Evolutionary conservation across 2,113 vertebrate genomes (phyloP).

Genomic region (Athene noctua): DNA sequence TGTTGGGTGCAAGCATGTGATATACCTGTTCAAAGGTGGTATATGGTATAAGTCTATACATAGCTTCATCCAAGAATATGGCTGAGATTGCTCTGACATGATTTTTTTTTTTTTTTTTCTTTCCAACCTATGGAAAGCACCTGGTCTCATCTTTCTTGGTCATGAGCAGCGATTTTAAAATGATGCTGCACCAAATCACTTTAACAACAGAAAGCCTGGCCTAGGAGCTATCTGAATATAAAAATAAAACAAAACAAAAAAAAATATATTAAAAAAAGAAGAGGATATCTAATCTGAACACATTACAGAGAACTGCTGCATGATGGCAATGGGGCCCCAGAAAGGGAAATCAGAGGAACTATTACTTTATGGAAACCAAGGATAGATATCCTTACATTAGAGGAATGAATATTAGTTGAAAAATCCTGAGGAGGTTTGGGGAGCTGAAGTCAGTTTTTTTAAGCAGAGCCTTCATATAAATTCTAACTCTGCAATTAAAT

Average conservation of each 20-base stretch:
- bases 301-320: not conserved
- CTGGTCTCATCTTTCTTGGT: not conserved
- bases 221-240: conserved; percentile 9
- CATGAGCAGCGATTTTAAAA: not conserved
- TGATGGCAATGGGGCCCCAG: not conserved
- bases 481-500: conserved; percentile 36
- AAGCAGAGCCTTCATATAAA: conserved; percentile 2
- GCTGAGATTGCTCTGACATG: not conserved
- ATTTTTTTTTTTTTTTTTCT: not conserved
- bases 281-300: conserved; percentile 28
- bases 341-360: conserved; percentile 38
- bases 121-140: not conserved
- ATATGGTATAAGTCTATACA: not conserved
- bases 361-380: conserved; percentile 40
- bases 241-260: not conserved
- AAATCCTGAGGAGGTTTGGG: not conserved
- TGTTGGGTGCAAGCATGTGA: accelerated
- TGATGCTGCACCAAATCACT: not conserved
- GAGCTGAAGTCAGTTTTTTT: not conserved
- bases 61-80: not conserved
- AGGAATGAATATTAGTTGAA: not conserved
- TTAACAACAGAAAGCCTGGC: not conserved
- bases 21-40: not conserved
- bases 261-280: not conserved
- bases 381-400: not conserved